Evolutionary conservation across 2,888 invertebrate genomes (phyloP).

Genomic region (Leucoptera coffeella): DNA sequence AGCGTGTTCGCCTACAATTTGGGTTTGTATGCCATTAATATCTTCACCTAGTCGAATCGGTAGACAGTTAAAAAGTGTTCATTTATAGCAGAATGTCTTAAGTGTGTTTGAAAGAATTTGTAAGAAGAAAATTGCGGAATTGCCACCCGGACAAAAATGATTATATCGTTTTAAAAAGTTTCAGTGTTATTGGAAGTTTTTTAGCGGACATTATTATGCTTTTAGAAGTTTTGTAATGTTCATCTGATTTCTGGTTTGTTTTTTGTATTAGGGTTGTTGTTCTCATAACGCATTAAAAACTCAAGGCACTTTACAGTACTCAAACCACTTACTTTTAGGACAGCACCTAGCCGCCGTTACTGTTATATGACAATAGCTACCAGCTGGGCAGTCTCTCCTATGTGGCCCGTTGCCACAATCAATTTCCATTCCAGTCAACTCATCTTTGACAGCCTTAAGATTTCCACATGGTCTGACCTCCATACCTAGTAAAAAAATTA

Average conservation of each 20-base stretch:
- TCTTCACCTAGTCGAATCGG: conserved; percentile 35
- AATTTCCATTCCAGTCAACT: conserved; percentile 65
- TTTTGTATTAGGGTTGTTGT: no score
- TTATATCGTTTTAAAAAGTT: no score
- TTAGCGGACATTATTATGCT: no score
- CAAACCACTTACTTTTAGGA: conserved; percentile 68
- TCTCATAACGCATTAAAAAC: no score
- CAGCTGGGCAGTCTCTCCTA: conserved; percentile 75
- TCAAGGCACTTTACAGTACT: no score
- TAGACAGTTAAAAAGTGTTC: conserved; percentile 15
- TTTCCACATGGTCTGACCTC: conserved; percentile 83
- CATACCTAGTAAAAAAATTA: conserved; percentile 49
- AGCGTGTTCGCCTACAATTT: conserved; percentile 43
- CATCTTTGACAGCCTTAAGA: conserved; percentile 66
- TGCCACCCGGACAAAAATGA: no score
- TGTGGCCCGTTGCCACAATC: conserved; percentile 78
- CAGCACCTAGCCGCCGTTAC: conserved; percentile 80
- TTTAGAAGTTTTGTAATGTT: no score
- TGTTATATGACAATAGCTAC: conserved; percentile 83
- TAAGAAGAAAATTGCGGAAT: no score
- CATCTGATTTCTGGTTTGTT: no score
- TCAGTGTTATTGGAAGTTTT: no score
- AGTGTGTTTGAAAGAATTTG: no score
- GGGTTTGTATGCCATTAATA: conserved; percentile 29
- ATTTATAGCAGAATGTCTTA: no score